These are phyloP conservation scores for Bungarus multicinctus DNA, from an alignment of 2,113 vertebrate species.

Conservation along the genomic window DNA sequence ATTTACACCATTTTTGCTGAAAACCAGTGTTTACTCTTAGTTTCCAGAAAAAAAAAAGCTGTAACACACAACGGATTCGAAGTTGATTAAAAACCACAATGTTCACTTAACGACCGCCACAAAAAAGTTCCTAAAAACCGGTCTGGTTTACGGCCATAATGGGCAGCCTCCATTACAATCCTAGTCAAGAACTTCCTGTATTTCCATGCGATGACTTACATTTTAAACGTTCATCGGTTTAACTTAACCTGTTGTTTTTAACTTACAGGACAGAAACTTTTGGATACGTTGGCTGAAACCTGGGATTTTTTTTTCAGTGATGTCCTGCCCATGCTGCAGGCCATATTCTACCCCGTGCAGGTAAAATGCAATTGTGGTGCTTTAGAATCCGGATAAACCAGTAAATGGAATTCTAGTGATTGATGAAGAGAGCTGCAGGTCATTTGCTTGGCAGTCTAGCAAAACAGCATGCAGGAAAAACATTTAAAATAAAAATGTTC, in stretches of 20 bases:
- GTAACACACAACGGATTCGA: not conserved
- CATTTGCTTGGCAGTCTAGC: not conserved
- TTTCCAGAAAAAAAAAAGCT: not conserved
- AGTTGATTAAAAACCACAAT: not conserved
- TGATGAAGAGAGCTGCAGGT: slow-evolving; percentile 1
- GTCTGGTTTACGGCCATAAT: not conserved
- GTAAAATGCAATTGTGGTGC: slow-evolving; percentile 63
- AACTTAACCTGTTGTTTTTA: not conserved
- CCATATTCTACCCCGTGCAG: slow-evolving; percentile 98
- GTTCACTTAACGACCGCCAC: not conserved
- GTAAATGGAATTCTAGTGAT: slow-evolving; percentile 20
- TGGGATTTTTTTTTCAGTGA: slow-evolving; percentile 99
- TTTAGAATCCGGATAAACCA: slow-evolving; percentile 47
- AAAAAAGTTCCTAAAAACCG: not conserved
- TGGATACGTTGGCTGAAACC: slow-evolving; percentile 94
- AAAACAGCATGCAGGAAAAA: not conserved
- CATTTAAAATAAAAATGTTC: slow-evolving; percentile 10
- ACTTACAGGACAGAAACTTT: slow-evolving; percentile 90
- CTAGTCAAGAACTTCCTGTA: not conserved
- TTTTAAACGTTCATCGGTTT: not conserved
- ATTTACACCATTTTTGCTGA: not conserved
- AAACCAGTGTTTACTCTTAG: not conserved
- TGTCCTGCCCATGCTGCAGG: slow-evolving; percentile 92
- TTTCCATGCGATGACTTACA: no score
- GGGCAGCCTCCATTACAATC: not conserved